Conservation (phyloP, 2,797 vertebrate species). For the Anas acuta region DNA sequence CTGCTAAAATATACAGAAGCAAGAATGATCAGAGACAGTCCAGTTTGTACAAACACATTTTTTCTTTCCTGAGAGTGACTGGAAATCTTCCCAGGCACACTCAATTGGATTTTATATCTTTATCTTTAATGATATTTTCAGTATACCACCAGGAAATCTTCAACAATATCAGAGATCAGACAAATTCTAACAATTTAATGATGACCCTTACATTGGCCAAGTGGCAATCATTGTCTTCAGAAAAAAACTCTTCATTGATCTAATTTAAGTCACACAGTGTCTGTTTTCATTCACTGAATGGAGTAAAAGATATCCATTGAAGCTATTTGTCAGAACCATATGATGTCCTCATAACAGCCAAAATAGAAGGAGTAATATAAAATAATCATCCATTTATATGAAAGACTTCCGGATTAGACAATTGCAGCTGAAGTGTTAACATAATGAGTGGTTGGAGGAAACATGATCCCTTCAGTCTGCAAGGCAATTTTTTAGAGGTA, state of each 20-base stretch:
- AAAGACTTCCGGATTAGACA: neutral
- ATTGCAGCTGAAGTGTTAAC: neutral
- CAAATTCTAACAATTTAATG: neutral
- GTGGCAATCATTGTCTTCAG: neutral
- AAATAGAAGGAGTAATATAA: neutral
- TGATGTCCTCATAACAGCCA: neutral
- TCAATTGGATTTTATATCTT: neutral
- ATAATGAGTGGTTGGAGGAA: neutral
- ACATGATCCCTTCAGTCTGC: neutral
- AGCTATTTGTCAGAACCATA: neutral
- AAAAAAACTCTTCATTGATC: neutral
- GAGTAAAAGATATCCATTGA: neutral
- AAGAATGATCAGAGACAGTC: neutral
- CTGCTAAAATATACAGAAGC: neutral
- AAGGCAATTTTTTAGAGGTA: neutral
- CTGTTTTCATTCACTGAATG: neutral
- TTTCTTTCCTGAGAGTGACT: neutral
- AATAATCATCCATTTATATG: neutral
- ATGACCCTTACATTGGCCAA: neutral
- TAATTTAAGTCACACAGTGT: neutral
- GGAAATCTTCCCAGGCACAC: neutral
- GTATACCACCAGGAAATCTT: neutral
- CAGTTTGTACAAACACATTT: neutral
- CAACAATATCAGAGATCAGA: neutral
- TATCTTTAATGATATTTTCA: neutral